Conservation (phyloP, 2,113 vertebrate genomes). For the Eidolon helvum region DNA sequence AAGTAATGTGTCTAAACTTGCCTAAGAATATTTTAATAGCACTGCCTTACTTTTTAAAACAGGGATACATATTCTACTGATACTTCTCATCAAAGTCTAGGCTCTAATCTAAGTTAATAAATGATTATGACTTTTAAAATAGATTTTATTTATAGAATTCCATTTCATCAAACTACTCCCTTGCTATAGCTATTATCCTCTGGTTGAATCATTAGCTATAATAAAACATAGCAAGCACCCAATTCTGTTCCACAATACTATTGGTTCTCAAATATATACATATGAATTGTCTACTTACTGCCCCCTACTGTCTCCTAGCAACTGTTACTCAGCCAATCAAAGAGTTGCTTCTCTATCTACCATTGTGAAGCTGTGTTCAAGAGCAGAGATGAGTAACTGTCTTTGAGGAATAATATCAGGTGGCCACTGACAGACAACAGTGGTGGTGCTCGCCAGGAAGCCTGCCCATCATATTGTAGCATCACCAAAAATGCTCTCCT, state of each 20-base stretch:
- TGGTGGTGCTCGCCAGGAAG: not conserved
- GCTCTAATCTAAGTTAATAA: not conserved
- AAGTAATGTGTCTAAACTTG: not conserved
- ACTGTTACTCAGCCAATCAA: not conserved
- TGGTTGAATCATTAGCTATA: not conserved
- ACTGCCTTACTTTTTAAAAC: conserved; percentile 20
- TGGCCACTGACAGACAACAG: not conserved
- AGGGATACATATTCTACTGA: not conserved
- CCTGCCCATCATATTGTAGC: not conserved
- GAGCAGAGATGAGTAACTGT: not conserved
- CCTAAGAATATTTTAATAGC: conserved; percentile 25
- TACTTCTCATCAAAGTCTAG: not conserved
- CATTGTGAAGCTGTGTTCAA: not conserved
- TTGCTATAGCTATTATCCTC: not conserved
- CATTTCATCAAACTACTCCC: not conserved
- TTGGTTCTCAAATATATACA: not conserved
- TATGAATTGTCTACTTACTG: not conserved
- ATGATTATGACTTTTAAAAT: not conserved
- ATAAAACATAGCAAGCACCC: not conserved
- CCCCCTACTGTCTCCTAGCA: not conserved
- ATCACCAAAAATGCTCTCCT: not conserved
- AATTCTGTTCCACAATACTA: not conserved
- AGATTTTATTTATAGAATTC: conserved; percentile 21
- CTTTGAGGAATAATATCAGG: not conserved
- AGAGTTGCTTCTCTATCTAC: not conserved